These are phyloP conservation scores for Cryptosula pallasiana DNA, from an alignment of 2,888 invertebrate genomes.

Conservation along the genomic window DNA sequence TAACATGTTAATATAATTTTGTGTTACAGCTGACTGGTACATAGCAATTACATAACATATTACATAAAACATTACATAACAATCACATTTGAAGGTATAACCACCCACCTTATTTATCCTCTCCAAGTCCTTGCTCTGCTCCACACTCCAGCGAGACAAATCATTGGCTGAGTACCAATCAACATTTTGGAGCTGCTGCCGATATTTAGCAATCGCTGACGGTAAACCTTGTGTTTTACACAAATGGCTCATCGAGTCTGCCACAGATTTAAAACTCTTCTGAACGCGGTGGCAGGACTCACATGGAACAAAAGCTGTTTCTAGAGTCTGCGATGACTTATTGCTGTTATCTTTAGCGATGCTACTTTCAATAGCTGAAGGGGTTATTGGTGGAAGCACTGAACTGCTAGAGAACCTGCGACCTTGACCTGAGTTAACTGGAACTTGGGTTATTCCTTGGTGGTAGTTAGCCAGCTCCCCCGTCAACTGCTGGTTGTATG, in stretches of 20 bases:
- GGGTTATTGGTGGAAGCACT: neutral
- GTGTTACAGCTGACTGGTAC: too few species aligned
- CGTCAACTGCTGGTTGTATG: neutral
- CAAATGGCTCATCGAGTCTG: slow-evolving; percentile 38
- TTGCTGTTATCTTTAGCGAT: slow-evolving; percentile 39
- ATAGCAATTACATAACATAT: too few species aligned
- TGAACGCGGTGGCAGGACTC: slow-evolving; percentile 50
- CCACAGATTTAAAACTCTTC: slow-evolving; percentile 41
- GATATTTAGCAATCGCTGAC: slow-evolving; percentile 43
- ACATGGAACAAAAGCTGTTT: slow-evolving; percentile 52
- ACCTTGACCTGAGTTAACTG: neutral
- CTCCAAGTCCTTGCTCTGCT: slow-evolving; percentile 47
- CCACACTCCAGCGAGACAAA: slow-evolving; percentile 44
- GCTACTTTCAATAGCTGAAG: neutral
- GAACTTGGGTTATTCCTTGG: slow-evolving; percentile 9
- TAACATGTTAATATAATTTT: too few species aligned
- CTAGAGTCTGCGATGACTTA: slow-evolving; percentile 51
- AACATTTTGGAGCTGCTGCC: slow-evolving; percentile 37
- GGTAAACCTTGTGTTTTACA: slow-evolving; percentile 48
- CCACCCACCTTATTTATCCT: slow-evolving; percentile 38
- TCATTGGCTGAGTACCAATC: slow-evolving; percentile 46
- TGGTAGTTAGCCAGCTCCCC: slow-evolving; percentile 11
- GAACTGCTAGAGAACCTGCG: neutral
- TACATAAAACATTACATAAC: too few species aligned
- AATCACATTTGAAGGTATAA: too few species aligned